Conservation (phyloP, 2,797 vertebrate species). For the Hippocampus kuda region DNA sequence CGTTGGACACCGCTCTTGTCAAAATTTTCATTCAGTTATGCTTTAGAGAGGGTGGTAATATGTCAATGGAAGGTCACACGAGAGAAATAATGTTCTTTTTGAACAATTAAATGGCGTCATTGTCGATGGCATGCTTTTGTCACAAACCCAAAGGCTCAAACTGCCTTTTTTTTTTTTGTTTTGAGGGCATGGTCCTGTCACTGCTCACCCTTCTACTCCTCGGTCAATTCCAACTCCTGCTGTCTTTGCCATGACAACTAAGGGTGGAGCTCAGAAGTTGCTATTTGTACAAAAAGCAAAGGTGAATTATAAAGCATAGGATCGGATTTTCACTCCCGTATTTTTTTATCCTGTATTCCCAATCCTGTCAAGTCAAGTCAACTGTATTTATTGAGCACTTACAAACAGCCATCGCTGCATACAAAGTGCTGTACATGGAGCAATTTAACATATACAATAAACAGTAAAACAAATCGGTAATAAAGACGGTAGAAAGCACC, state of each 20-base stretch:
- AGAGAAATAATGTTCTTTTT: neutral
- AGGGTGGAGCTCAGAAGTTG: too few relatives aligned
- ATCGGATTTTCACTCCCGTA: too few relatives aligned
- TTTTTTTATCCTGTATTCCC: too few relatives aligned
- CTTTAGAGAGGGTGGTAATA: neutral
- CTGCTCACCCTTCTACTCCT: neutral
- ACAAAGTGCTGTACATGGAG: too few relatives aligned
- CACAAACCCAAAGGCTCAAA: neutral
- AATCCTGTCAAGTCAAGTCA: too few relatives aligned
- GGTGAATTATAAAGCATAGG: neutral
- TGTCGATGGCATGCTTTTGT: neutral
- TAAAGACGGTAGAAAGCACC: too few relatives aligned
- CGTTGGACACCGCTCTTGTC: constrained; percentile 44
- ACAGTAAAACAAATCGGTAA: too few relatives aligned
- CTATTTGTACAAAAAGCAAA: neutral
- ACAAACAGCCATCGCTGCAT: too few relatives aligned
- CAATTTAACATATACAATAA: too few relatives aligned
- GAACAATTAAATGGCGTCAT: neutral
- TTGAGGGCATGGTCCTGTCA: neutral
- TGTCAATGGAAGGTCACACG: neutral
- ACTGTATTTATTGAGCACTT: too few relatives aligned
- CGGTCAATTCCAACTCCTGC: neutral
- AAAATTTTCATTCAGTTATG: constrained; percentile 35
- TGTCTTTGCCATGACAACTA: neutral
- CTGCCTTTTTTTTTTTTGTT: neutral